phyloP scores from a whole-genome alignment of 2,113 vertebrate genomes.

The Nesogale talazaci region DNA sequence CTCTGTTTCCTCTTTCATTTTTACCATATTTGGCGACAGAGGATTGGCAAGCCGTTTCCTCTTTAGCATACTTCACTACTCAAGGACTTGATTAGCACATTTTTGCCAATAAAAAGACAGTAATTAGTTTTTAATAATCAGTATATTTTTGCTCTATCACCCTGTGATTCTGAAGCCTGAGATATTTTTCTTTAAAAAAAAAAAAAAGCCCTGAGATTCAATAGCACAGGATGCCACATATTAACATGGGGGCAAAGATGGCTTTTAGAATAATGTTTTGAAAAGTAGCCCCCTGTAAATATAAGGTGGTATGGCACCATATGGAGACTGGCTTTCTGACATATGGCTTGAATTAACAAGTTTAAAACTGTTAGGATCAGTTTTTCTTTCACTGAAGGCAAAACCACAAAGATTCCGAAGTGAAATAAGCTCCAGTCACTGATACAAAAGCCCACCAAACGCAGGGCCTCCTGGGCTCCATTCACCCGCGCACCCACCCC shows the following conservation, averaged over 20 bases:
- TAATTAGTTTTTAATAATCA: conserved; percentile 83
- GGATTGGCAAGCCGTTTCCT: conserved; percentile 55
- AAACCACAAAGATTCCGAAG: conserved; percentile 83
- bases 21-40: conserved; percentile 52
- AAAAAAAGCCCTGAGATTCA: conserved; percentile 46
- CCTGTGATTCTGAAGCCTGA: conserved; percentile 69
- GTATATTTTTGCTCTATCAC: conserved; percentile 80
- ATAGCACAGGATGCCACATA: conserved; percentile 74
- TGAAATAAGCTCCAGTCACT: conserved; percentile 83
- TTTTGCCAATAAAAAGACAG: conserved; percentile 82
- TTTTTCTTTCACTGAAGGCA: conserved; percentile 89
- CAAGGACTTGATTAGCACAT: conserved; percentile 82
- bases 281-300: conserved; percentile 88
- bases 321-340: conserved; percentile 88
- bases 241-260: conserved; percentile 86
- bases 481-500: too few species aligned
- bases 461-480: conserved; percentile 34
- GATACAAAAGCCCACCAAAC: conserved; percentile 78
- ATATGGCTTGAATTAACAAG: conserved; percentile 93
- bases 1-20: conserved; percentile 61
- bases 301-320: conserved; percentile 89
- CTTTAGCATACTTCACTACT: conserved; percentile 66
- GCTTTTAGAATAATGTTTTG: conserved; percentile 87
- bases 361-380: conserved; percentile 93
- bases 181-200: conserved; percentile 71